Conservation (phyloP, 2,797 vertebrate genomes). For the Hipposideros larvatus region DNA sequence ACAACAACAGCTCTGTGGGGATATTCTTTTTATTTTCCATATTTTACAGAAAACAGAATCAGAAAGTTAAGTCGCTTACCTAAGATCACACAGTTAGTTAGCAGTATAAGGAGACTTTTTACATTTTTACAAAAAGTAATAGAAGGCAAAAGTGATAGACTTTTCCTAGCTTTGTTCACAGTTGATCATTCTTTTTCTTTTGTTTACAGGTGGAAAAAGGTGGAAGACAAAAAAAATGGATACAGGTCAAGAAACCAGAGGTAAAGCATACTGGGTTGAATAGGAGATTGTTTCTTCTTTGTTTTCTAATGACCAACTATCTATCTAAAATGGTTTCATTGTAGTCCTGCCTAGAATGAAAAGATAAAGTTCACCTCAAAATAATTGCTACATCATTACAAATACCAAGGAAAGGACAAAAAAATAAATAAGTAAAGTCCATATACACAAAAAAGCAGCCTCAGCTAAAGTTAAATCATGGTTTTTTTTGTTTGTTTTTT, state of each 20-base stretch:
- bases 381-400: not conserved
- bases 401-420: not conserved
- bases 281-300: not conserved
- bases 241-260: not conserved
- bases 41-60: slow-evolving; percentile 4
- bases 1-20: not conserved
- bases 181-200: not conserved
- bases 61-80: not conserved
- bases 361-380: not conserved
- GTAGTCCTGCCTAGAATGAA: not conserved
- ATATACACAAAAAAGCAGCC: not conserved
- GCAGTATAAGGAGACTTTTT: not conserved
- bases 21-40: slow-evolving; percentile 32
- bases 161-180: not conserved
- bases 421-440: not conserved
- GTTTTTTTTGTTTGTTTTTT: not conserved
- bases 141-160: not conserved
- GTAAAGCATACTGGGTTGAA: not conserved
- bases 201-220: not conserved
- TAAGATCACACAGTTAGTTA: not conserved
- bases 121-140: not conserved
- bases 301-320: not conserved
- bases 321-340: not conserved
- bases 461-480: not conserved
- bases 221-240: not conserved